These are phyloP conservation scores for Lasioglossum oenotherae DNA, from an alignment of 2,888 invertebrate species.

Conservation along the genomic window DNA sequence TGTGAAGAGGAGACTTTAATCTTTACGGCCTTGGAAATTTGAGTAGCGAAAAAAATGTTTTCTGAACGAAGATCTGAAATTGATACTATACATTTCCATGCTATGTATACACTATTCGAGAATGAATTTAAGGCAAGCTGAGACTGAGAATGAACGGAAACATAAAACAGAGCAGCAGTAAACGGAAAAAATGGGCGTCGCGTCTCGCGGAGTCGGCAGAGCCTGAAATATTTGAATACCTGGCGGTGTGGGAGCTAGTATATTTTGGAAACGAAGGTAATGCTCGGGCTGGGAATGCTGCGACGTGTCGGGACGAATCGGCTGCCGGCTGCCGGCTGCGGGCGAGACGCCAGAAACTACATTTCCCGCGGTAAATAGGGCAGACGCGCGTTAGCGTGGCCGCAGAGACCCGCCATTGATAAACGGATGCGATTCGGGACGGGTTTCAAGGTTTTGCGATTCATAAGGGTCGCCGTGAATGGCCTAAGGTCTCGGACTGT, in stretches of 20 bases:
- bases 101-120: neutral
- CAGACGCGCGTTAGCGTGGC: conserved; percentile 23
- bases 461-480: conserved; percentile 55
- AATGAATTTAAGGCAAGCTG: neutral
- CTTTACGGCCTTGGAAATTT: neutral
- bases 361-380: conserved; percentile 59
- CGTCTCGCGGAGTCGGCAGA: conserved; percentile 20
- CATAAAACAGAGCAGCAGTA: neutral
- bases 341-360: conserved; percentile 65
- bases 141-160: neutral
- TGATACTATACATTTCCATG: neutral
- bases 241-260: conserved; percentile 56
- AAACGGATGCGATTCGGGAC: conserved; percentile 50
- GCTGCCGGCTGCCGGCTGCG: conserved; percentile 32
- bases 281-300: conserved; percentile 69
- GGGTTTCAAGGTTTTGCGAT: conserved; percentile 62
- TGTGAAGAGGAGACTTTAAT: neutral
- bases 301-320: conserved; percentile 40
- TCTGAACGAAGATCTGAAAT: neutral
- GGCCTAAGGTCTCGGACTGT: conserved; percentile 9
- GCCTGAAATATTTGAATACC: conserved; percentile 71
- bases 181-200: neutral
- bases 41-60: neutral
- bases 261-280: conserved; percentile 79
- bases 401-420: conserved; percentile 54